Percentiles rank a stretch among this genome's conserved stretches.
These are phyloP conservation scores for Falco columbarius DNA, from an alignment of 2,797 vertebrate genomes.

Conservation along the genomic window DNA sequence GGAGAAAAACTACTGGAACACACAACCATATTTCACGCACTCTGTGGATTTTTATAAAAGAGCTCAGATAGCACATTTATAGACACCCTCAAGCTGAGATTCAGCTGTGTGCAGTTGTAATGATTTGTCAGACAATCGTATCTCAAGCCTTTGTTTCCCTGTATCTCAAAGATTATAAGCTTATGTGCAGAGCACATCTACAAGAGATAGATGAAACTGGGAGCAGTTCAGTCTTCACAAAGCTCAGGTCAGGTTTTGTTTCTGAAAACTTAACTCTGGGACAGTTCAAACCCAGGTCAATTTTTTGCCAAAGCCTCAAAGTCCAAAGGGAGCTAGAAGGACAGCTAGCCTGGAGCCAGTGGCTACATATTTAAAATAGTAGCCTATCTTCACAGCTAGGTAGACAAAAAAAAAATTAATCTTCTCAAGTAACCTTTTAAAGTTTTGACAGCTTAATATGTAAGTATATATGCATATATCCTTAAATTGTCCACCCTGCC, in stretches of 20 bases:
- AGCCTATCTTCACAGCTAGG: conserved; percentile 13
- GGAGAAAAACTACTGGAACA: background rate
- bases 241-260: background rate
- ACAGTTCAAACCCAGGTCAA: conserved; percentile 47
- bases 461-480: background rate
- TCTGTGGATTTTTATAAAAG: background rate
- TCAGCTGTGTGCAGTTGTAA: background rate
- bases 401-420: background rate
- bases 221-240: background rate
- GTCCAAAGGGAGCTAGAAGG: background rate
- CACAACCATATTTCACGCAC: background rate
- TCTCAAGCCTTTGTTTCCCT: background rate
- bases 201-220: background rate
- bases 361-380: conserved; percentile 10
- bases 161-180: background rate
- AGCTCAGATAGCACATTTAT: background rate
- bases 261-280: background rate
- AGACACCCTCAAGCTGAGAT: background rate
- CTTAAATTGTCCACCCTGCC: background rate
- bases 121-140: background rate
- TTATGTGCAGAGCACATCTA: background rate
- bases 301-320: background rate
- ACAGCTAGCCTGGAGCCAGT: background rate
- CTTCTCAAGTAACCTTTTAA: background rate
- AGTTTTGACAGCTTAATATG: conserved; percentile 14